Base-by-base conservation (phyloP, 2,797 vertebrate species). In the Anguilla marmorata region DNA sequence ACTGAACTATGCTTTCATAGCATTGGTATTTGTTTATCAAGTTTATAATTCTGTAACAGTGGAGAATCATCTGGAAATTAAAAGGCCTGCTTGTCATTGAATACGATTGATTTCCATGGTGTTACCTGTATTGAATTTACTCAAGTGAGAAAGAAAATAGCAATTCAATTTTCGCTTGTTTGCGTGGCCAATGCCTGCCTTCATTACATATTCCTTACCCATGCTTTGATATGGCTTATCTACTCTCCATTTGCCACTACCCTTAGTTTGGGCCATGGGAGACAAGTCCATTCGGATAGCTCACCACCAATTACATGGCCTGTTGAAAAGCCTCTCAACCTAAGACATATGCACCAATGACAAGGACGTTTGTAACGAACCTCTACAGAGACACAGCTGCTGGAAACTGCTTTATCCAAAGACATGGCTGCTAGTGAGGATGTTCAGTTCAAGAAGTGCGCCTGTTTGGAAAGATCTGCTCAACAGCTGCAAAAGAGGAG, bases 401-500 rank as follows among this genome's bases (percentile, higher is more conserved):
- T 83, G 87, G 54, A 12, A n/a, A 50, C 2, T n/a, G 80, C 88
- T 85, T 86, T 89, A 50, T 90, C 14, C 58, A 37, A 41, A 84
- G n/a, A 48, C 30, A 41, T n/a, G 48, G 52, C 79, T 84, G 83
- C 58, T 66, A 2, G 37, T 33, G 41, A n/a, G 83, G 83, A 84
- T 84, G 33, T 30, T 84, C 7, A 3, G 45, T 21, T 21, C 11
- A 85, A 86, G 89, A 85, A 87, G 91, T 90, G 90, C 91, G 89
- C 63, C 88, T 92, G 92, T 90, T 86, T 86, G 80, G 63, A 89
- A n/a, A 69, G 89, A 88, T 89, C 90, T 60, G n/a, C 85, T 3
- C 56, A 91, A 92, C 94, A 95, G 94, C 94, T 95, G 94, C 89
- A 89, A 72, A 60, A 33, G 72, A 87, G 56, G 27, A 33, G 89